Evolutionary conservation across 2,888 invertebrate genomes (phyloP).

Genomic region (Dioctria rufipes): DNA sequence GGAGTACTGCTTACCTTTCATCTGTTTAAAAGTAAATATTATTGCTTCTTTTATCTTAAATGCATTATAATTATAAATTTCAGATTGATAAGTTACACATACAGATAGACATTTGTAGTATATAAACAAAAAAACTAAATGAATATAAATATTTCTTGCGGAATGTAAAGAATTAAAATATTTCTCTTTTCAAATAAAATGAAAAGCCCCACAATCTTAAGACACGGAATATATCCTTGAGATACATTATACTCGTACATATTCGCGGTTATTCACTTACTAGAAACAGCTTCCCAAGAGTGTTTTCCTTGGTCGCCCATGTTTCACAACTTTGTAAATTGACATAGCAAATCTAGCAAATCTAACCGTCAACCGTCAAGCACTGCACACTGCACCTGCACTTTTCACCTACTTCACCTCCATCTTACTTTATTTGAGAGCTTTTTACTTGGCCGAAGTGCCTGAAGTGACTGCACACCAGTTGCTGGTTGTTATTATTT

Average conservation of each 20-base stretch:
- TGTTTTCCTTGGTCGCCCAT: slow-evolving; percentile 31
- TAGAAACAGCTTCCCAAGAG: slow-evolving; percentile 30
- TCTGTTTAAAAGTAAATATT: too few species aligned
- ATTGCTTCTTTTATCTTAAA: too few species aligned
- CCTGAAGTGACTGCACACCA: not conserved
- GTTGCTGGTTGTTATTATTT: not conserved
- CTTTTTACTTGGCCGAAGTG: slow-evolving; percentile 7
- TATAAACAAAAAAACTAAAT: too few species aligned
- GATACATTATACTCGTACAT: too few species aligned
- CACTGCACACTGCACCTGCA: slow-evolving; percentile 5
- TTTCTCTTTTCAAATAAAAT: too few species aligned
- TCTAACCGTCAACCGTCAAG: not conserved
- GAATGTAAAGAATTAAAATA: too few species aligned
- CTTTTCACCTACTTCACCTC: slow-evolving; percentile 18
- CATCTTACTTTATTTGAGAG: not conserved
- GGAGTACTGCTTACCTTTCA: too few species aligned
- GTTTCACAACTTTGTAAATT: slow-evolving; percentile 43
- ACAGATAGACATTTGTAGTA: too few species aligned
- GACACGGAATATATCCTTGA: not conserved
- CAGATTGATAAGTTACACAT: too few species aligned
- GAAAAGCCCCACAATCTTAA: too few species aligned
- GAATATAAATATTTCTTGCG: too few species aligned
- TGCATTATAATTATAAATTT: too few species aligned
- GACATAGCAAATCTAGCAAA: slow-evolving; percentile 43
- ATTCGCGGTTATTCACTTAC: slow-evolving; percentile 34